These are phyloP conservation scores for Sinocyclocheilus maitianheensis DNA, from an alignment of 2,113 vertebrate genomes.

Conservation along the genomic window DNA sequence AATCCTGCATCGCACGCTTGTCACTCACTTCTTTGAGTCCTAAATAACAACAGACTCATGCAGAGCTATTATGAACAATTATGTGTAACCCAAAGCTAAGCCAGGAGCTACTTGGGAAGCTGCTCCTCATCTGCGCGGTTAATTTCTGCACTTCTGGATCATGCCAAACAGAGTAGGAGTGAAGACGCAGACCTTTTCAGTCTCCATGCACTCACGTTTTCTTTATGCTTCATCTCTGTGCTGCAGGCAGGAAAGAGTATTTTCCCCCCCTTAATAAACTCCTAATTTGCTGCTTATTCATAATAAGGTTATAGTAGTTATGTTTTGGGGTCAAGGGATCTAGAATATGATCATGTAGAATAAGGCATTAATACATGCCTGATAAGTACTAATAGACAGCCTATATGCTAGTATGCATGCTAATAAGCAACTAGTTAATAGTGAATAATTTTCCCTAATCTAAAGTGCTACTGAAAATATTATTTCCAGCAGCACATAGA, in stretches of 20 bases:
- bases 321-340: too few species aligned
- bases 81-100: conserved; percentile 23
- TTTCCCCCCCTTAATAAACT: neutral
- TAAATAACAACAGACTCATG: conserved; percentile 7
- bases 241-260: neutral
- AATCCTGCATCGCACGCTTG: neutral
- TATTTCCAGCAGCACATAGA: too few species aligned
- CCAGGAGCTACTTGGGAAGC: conserved; percentile 26
- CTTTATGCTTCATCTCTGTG: conserved; percentile 15
- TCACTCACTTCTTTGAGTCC: conserved; percentile 25
- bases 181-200: neutral
- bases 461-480: too few species aligned
- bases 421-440: too few species aligned
- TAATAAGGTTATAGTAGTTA: too few species aligned
- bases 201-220: neutral
- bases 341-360: too few species aligned
- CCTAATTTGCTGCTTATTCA: too few species aligned
- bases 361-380: too few species aligned
- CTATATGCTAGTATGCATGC: too few species aligned
- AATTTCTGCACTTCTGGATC: conserved; percentile 25
- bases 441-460: too few species aligned
- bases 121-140: conserved; percentile 8
- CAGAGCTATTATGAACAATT: conserved; percentile 24
- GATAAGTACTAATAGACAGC: too few species aligned
- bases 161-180: conserved; percentile 29